Evolutionary conservation across 1,140 invertebrate species (phyloP).

Genomic region (Conopomorpha cramerella): DNA sequence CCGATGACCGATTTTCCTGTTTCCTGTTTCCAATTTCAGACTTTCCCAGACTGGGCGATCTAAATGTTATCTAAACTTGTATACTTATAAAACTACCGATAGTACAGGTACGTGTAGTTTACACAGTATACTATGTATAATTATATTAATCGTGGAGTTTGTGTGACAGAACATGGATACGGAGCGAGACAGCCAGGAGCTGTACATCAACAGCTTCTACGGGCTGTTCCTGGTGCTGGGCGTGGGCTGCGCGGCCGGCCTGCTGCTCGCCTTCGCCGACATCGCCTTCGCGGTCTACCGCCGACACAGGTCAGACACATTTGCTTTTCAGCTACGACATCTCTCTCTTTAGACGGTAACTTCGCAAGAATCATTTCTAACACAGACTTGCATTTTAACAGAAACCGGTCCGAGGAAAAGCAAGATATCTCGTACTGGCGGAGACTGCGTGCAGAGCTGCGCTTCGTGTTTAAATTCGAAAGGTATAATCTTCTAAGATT

Average conservation of each 20-base stretch:
- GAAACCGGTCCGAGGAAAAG: too few species aligned
- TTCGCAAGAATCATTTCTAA: too few species aligned
- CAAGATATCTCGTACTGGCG: conserved; percentile 13
- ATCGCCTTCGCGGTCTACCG: too few species aligned
- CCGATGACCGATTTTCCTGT: too few species aligned
- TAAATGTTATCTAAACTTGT: too few species aligned
- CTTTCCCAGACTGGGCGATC: too few species aligned
- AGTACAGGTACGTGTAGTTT: neutral
- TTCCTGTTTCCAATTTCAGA: too few species aligned
- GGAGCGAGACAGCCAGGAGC: conserved; percentile 24
- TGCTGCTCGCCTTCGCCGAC: conserved; percentile 35
- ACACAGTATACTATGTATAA: neutral
- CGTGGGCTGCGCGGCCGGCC: conserved; percentile 54
- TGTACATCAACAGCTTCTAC: conserved; percentile 87
- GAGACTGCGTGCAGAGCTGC: conserved; percentile 27
- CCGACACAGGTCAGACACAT: too few species aligned
- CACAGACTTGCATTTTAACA: too few species aligned
- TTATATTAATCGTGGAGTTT: neutral
- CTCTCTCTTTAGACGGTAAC: too few species aligned
- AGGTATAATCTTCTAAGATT: conserved; percentile 11
- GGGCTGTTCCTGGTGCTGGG: conserved; percentile 92
- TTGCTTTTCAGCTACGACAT: too few species aligned
- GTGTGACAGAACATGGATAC: conserved; percentile 19
- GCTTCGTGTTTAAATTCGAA: conserved; percentile 41
- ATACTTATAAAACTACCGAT: too few species aligned